Evolutionary conservation across 2,113 vertebrate genomes (phyloP).

Genomic region (Toxotes jaculatrix): DNA sequence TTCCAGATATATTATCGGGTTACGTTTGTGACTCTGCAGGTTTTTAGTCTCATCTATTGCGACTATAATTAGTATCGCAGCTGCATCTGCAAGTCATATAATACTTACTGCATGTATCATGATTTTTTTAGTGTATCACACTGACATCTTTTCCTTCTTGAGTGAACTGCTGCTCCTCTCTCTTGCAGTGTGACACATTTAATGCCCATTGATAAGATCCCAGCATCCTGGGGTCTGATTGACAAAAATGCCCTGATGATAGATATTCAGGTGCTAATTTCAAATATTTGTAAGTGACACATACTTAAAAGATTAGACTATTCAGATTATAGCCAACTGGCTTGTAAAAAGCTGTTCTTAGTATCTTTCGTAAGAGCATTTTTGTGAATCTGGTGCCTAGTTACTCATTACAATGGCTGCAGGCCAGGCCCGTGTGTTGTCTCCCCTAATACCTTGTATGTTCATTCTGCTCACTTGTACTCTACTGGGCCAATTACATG

Average conservation of each 20-base stretch:
- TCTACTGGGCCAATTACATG: too few species aligned
- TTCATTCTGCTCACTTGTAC: too few species aligned
- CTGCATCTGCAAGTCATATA: constrained; percentile 58
- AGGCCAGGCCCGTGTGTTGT: neutral
- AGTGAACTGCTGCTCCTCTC: constrained; percentile 6
- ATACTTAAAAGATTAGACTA: neutral
- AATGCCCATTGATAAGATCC: constrained; percentile 47
- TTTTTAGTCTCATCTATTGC: constrained; percentile 32
- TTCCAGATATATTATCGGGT: constrained; percentile 22
- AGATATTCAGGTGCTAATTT: neutral
- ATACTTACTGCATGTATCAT: constrained; percentile 42
- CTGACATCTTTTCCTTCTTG: constrained; percentile 19
- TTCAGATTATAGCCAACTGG: neutral
- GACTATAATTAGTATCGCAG: constrained; percentile 58
- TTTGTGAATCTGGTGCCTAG: constrained; percentile 20
- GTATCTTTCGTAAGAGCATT: neutral
- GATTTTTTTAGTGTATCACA: constrained; percentile 52
- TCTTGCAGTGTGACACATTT: constrained; percentile 38
- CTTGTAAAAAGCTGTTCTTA: constrained; percentile 19
- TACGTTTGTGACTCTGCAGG: constrained; percentile 35
- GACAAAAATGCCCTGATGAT: constrained; percentile 18
- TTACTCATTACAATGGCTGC: neutral
- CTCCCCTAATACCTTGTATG: too few species aligned
- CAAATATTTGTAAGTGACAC: neutral
- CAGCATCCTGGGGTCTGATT: neutral